These are phyloP conservation scores for Myxocyprinus asiaticus DNA, from an alignment of 2,113 vertebrate genomes.

Conservation along the genomic window DNA sequence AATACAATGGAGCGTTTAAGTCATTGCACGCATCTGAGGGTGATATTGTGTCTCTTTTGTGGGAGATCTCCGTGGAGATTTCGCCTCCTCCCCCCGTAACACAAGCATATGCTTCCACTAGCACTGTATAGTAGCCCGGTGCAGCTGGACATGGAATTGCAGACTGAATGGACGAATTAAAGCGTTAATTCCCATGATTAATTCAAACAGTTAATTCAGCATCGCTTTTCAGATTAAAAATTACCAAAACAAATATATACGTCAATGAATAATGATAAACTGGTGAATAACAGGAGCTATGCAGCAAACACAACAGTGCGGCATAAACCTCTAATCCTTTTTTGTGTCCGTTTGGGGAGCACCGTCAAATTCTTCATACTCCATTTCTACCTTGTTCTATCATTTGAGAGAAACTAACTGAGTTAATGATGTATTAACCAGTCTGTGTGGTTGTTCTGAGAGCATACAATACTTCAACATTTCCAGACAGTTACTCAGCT, in stretches of 20 bases:
- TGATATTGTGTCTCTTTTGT: conserved; percentile 87
- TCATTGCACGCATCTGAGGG: conserved; percentile 84
- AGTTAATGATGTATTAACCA: conserved; percentile 49
- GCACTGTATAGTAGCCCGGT: conserved; percentile 77
- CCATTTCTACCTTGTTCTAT: conserved; percentile 43
- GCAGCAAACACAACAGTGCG: conserved; percentile 63
- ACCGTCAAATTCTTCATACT: conserved; percentile 47
- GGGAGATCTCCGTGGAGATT: conserved; percentile 74
- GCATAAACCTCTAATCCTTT: conserved; percentile 71
- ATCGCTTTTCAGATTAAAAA: conserved; percentile 73
- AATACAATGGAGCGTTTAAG: conserved; percentile 95
- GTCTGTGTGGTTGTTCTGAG: conserved; percentile 18
- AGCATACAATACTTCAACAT: background rate
- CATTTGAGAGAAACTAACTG: conserved; percentile 63
- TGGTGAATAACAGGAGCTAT: conserved; percentile 72
- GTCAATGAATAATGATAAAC: conserved; percentile 72
- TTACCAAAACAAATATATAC: conserved; percentile 82
- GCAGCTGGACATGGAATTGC: conserved; percentile 81
- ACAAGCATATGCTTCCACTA: conserved; percentile 87
- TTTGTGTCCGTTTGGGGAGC: conserved; percentile 60
- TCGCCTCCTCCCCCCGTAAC: conserved; percentile 72
- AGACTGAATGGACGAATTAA: conserved; percentile 66
- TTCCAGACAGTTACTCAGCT: conserved; percentile 11
- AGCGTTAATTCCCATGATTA: conserved; percentile 81
- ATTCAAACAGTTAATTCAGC: conserved; percentile 80